Evolutionary conservation across 1,140 invertebrate genomes (phyloP).

Genomic region (Metaphire vulgaris): DNA sequence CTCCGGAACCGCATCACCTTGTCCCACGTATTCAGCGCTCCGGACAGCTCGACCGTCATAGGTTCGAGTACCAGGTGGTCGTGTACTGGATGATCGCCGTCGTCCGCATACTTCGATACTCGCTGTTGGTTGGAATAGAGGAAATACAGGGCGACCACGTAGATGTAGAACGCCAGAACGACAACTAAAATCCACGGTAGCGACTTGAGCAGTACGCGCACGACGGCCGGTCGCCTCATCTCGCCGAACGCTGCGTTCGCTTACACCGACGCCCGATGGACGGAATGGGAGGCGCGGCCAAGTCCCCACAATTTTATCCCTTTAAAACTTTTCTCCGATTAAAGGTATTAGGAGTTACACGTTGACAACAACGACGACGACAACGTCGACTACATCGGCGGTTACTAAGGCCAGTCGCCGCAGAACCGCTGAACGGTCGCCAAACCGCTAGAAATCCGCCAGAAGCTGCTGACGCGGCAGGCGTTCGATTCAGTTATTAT

Average conservation of each 20-base stretch:
- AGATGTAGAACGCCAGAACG: conserved; percentile 13
- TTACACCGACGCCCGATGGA: too few species aligned
- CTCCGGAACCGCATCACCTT: conserved; percentile 15
- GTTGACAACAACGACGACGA: too few species aligned
- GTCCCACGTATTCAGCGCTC: not conserved
- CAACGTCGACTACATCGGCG: too few species aligned
- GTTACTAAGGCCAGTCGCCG: too few species aligned
- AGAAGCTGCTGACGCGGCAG: too few species aligned
- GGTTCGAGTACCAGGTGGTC: not conserved
- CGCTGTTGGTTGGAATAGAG: conserved; percentile 11
- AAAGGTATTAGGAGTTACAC: too few species aligned
- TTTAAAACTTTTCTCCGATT: too few species aligned
- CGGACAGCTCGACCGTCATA: not conserved
- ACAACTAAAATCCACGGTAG: conserved; percentile 11
- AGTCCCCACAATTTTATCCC: too few species aligned
- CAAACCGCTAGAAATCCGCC: too few species aligned
- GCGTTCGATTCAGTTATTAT: too few species aligned
- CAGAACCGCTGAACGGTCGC: too few species aligned
- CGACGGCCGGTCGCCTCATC: not conserved
- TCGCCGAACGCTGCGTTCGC: not conserved
- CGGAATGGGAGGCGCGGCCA: too few species aligned
- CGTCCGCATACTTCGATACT: not conserved
- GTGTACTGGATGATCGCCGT: not conserved
- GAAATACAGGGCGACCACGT: conserved; percentile 15
- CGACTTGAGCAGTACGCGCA: not conserved